Base-by-base conservation (phyloP, 2,888 invertebrate genomes). In the Thereva nobilitata region DNA sequence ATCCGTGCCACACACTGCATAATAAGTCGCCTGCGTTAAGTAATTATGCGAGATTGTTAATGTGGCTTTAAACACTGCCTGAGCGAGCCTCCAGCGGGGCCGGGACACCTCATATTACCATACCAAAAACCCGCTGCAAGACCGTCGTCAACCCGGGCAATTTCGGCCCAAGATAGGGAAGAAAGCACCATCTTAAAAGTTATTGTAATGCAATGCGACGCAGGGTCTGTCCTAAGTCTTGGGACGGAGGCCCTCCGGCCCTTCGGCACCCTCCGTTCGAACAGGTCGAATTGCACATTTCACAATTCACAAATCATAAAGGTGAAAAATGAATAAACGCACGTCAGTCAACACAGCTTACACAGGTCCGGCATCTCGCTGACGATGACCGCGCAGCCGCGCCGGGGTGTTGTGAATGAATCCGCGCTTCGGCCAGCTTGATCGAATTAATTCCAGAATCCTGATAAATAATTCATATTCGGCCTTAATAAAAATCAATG, bases 21-120 rank as follows among this genome's bases (percentile, higher is more conserved):
- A 64, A 64, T 64, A 64, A 52, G 52, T 64, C 53, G 64, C 53
- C 64, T 52, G 44, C 53, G 44, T 50, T 52, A 63, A 52, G 53
- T 64, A 64, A 64, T 64, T 64, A 53, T 64, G 44, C 53, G 53
- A 23, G 23, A 64, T 64, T 64, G 53, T 64, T 64, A 64, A 64
- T 64, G 64, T 64, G 44, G 34, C 64, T 53, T 42, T 53, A 64
- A 64, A 64, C 53, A 64, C 64, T 44, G 53, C 64, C 34, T 12
- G 23, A 41, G 53, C 42, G 34, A 42, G 35, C 44, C 42, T 38
- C 7, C 44, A 12, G 53, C 7, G 53, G 50, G 53, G 53, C n/a
- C 6, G 49, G n/a, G 49, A 4, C 6, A 12, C 9, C 50, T 40
- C 61, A 23, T 35, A 64, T 64, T 64, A 64, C 52, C 64, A 64